Percentiles rank a stretch among this genome's conserved stretches.
Evolutionary conservation across 2,888 invertebrate species (phyloP).

Genomic region (Vannuccia rotundouncinata): DNA sequence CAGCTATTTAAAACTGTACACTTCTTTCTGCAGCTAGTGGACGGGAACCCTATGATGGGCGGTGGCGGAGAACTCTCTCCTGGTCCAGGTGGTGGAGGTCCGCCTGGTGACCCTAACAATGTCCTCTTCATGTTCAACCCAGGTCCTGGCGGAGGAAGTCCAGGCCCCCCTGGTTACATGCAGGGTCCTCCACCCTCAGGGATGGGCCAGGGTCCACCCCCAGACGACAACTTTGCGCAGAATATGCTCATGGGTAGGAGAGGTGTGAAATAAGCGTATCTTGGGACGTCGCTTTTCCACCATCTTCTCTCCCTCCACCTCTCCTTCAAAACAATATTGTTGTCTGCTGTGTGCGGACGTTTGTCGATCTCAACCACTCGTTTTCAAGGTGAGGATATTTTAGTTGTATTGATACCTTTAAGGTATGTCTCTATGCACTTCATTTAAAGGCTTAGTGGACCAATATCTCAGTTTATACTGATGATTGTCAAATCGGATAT

Average conservation of each 20-base stretch:
- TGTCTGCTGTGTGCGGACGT: neutral
- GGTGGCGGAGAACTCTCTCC: conserved; percentile 8
- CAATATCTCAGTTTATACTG: too few species aligned
- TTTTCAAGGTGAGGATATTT: neutral
- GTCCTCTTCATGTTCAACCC: neutral
- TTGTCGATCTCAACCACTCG: conserved; percentile 17
- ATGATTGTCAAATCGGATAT: too few species aligned
- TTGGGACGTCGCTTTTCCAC: neutral
- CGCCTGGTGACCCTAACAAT: neutral
- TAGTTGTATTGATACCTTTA: too few species aligned
- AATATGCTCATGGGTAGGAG: conserved; percentile 9
- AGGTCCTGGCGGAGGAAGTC: neutral
- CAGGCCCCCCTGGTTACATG: neutral
- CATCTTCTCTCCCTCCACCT: neutral
- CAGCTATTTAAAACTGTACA: too few species aligned
- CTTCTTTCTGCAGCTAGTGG: neutral
- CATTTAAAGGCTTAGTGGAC: too few species aligned
- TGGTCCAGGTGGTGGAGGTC: neutral
- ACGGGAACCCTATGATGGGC: conserved; percentile 20
- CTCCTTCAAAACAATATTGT: too few species aligned
- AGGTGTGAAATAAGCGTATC: neutral
- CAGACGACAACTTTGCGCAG: neutral
- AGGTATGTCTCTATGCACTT: too few species aligned
- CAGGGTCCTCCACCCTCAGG: neutral
- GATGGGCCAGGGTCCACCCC: neutral